These are phyloP conservation scores for Sisor rabdophorus DNA, from an alignment of 2,113 vertebrate species.

Conservation along the genomic window DNA sequence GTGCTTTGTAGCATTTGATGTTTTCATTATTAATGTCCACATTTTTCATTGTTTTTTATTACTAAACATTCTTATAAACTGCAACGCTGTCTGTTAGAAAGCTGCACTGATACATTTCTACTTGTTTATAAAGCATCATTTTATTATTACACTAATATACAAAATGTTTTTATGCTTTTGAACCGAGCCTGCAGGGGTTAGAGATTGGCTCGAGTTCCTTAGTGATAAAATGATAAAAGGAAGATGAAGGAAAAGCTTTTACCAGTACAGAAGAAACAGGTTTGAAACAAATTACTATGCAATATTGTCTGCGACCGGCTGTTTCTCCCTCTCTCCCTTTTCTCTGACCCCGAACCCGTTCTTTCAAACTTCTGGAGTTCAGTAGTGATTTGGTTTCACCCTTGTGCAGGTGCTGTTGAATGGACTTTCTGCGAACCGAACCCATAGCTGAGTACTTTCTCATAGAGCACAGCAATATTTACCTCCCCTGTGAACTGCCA, in stretches of 20 bases:
- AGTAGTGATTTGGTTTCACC: too few species aligned
- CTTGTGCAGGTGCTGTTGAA: constrained; percentile 65
- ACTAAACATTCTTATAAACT: neutral
- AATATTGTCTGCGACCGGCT: constrained; percentile 61
- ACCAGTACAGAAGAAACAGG: constrained; percentile 52
- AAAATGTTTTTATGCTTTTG: constrained; percentile 12
- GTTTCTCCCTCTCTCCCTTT: constrained; percentile 43
- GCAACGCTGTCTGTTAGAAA: neutral
- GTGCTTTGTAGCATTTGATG: neutral
- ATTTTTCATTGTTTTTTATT: too few species aligned
- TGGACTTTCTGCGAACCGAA: constrained; percentile 66
- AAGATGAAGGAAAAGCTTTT: constrained; percentile 34
- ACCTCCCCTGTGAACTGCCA: constrained; percentile 40
- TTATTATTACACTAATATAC: neutral
- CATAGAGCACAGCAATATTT: constrained; percentile 56
- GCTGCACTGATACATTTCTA: constrained; percentile 19
- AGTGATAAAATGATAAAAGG: constrained; percentile 40
- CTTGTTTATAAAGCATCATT: constrained; percentile 25
- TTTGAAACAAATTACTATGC: constrained; percentile 66
- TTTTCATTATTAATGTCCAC: neutral
- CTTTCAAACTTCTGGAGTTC: constrained; percentile 54
- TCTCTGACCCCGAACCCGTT: constrained; percentile 60
- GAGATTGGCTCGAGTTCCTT: constrained; percentile 16
- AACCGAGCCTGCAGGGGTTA: constrained; percentile 13
- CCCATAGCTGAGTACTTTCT: constrained; percentile 46